Evolutionary conservation across 2,113 vertebrate genomes (phyloP), one percentile per base, ranked within the genome.

Genomic region (Tetrax tetrax): DNA sequence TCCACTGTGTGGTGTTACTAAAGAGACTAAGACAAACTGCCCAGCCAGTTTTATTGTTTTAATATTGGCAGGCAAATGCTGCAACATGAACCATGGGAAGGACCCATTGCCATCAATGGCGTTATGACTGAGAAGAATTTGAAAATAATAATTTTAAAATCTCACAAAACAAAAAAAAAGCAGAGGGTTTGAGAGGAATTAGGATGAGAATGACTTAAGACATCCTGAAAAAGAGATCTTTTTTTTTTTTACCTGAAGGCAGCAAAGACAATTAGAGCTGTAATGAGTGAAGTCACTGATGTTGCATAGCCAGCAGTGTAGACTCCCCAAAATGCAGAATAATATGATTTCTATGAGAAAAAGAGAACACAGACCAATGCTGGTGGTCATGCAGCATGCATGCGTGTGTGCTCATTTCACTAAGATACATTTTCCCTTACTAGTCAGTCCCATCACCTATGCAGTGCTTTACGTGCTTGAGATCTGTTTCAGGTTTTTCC

Each of bases 221-320:
- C 20, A 53, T 12, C 22, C 59, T 69, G 57, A 51, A 81, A 48
- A 71, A 68, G 21, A 94, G 37, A 84, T 14, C 27, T 7, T 41
- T 41, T 60, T 7, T 7, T 31, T 51, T 61, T 83, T 96, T 96
- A 98, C 98, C 98, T 97, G 96, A 97, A 97, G 64, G 97, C 94
- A 87, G 96, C 90, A 94, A 98, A 98, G 95, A 98, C 96, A 83
- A 97, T 93, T 38, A 98, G 93, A 66, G 97, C 98, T 68, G 96
- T 96, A 72, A 97, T 83, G 83, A 98, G 96, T 9, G 98, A 96
- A 70, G 94, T 95, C 86, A 98, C 81, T 5, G 98, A 98, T 23
- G 97, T 96, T 31, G 97, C 98, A 48, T 98, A 98, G 71, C 98
- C 98, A 4, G 97, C 94, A 3, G 98, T 98, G 95, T 98, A 98